Evolutionary conservation across 2,113 vertebrate genomes (phyloP), one percentile per base, ranked within the genome.

Genomic region (Coregonus clupeaformis): DNA sequence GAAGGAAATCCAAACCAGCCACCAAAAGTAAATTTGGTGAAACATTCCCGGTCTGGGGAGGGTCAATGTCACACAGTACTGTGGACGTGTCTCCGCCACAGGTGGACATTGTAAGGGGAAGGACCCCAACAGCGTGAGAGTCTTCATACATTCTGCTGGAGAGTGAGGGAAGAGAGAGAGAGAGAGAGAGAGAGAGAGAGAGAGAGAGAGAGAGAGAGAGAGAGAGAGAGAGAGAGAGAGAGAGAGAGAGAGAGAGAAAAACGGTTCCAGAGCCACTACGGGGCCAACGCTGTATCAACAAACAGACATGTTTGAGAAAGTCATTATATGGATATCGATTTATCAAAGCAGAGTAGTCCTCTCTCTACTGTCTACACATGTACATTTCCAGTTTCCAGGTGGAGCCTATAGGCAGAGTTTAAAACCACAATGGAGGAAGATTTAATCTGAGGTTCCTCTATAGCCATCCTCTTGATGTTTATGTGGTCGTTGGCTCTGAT

Each of bases 291-390:
- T 36, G 36, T 36, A 36, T 36, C 36, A 36, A 36, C 36, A 36
- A 6, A 80, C 85, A 67, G 74, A 18, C 11, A 60, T 64, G 77
- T 84, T 82, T 82, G 67, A 84, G 73, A 91, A 81, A 86, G 69
- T 42, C 7, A 42, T 42, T 42, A 42, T 11, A 42, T 42, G 36
- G 36, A 42, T 11, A 42, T 42, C 0, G 0, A 36, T 36, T 36
- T 9, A 36, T 36, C 36, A 36, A 42, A 42, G 0, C 0, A 42
- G 36, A 42, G 11, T 42, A 85, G 72, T 75, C 76, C 72, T 71
- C 65, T 18, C 75, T 72, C 63, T 78, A 75, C 81, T 66, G 76
- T 81, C 75, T 36, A 18, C 64, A 14, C 75, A 62, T 84, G 1
- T 27, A 1, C 27, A 66, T 77, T 80, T 68, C 74, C 65, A 75